Evolutionary conservation across 1,140 invertebrate genomes (phyloP), one percentile per base, ranked within the genome.

Genomic region (Yoshiicerus persimilis): DNA sequence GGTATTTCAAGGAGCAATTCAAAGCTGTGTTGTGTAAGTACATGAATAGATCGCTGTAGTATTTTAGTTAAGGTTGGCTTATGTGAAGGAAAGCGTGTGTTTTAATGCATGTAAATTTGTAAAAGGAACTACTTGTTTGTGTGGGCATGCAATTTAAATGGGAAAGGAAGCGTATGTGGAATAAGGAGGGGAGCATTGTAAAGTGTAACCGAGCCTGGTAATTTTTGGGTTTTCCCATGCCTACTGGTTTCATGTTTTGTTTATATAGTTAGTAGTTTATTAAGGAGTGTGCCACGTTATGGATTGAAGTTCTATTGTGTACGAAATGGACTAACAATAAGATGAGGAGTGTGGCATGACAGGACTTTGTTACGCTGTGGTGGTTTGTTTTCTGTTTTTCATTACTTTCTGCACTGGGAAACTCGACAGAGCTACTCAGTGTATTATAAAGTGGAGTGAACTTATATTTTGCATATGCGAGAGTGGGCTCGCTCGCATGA

Each of bases 301-400:
- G 75, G 75, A 80, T 80, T 70, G 20, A 4, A n/a, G 47, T 30
- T 70, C 66, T 70, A 70, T 70, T 70, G 66, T 70, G 13, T 70
- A 70, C 16, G 66, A 70, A 75, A 80, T 80, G 75, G 34, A 38
- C 75, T 80, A 80, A 80, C 75, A 80, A 80, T 36, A 80, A 38
- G 30, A 80, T 16, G 20, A 80, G 23, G 64, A 30, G 27, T 16
- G 38, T 80, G 66, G 66, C 47, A 56, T 56, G 47, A 70, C 25
- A 70, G 66, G 66, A 70, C 66, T 70, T 70, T 70, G 66, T 70
- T 70, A 70, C 13, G 30, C 30, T 30, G 27, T 27, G 11, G 25
- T 70, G 25, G 66, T 70, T 70, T 70, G 66, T 70, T 70, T 70
- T 30, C 66, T 70, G 11, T 56, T 56, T 56, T 56, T 56, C 47